Percentiles rank a stretch among this genome's conserved stretches.
Evolutionary conservation across 2,113 vertebrate species (phyloP).

Genomic region (Bos taurus): ARS-UCD2.0 NC_037351.1:56062001-56062500

Average conservation of each 20-base stretch:
- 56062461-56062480: background rate
- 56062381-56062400: background rate
- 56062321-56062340: background rate
- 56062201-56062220: background rate
- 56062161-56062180: background rate
- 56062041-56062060: background rate
- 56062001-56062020: no score
- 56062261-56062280: background rate
- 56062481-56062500: background rate
- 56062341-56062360: background rate
- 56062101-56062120: rapidly evolving
- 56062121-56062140: rapidly evolving
- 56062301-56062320: background rate
- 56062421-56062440: background rate
- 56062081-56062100: background rate
- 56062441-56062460: background rate
- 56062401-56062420: background rate
- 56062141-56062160: background rate
- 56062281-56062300: background rate
- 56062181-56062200: background rate
- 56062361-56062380: background rate
- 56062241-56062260: background rate
- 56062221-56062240: background rate
- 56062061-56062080: rapidly evolving
- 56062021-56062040: no score